A percentile compares a stretch with the other conserved stretches of the same genome.
Conservation (phyloP, 1,140 invertebrate genomes). For the Drosophila littoralis region DNA sequence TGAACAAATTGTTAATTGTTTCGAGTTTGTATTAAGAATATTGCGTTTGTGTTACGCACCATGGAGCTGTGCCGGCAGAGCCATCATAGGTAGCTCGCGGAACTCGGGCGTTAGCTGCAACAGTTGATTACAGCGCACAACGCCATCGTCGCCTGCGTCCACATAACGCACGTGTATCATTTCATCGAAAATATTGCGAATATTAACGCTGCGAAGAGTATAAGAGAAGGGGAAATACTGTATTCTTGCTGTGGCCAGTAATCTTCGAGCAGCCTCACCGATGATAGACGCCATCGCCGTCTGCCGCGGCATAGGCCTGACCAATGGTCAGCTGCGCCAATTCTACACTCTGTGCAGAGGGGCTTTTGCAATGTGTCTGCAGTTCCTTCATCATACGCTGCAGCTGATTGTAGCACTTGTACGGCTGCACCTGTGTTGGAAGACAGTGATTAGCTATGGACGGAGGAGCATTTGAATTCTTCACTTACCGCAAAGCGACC, state of each 20-base stretch:
- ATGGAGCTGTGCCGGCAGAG: conserved; percentile 72
- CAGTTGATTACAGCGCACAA: conserved; percentile 69
- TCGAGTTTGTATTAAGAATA: not conserved
- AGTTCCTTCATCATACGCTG: conserved; percentile 73
- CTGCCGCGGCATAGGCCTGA: conserved; percentile 69
- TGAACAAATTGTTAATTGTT: conserved; percentile 5
- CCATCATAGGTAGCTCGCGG: conserved; percentile 74
- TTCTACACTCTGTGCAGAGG: conserved; percentile 27
- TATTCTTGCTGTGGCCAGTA: not conserved
- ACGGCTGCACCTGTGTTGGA: conserved; percentile 71
- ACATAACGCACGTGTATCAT: conserved; percentile 76
- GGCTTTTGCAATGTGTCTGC: conserved; percentile 69
- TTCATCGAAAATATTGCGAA: conserved; percentile 74
- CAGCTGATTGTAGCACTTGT: conserved; percentile 74
- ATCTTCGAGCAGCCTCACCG: conserved; percentile 43
- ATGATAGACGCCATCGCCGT: conserved; percentile 75
- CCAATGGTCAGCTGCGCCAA: conserved; percentile 59
- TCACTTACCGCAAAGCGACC: conserved; percentile 71
- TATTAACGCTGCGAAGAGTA: conserved; percentile 59
- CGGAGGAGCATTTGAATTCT: not conserved
- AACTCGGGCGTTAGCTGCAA: conserved; percentile 61
- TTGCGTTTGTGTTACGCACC: conserved; percentile 39
- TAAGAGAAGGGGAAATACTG: not conserved
- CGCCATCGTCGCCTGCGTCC: conserved; percentile 74
- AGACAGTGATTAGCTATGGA: not conserved